These are phyloP conservation scores for Phoenicopterus ruber DNA, from an alignment of 2,113 vertebrate genomes.

Conservation along the genomic window DNA sequence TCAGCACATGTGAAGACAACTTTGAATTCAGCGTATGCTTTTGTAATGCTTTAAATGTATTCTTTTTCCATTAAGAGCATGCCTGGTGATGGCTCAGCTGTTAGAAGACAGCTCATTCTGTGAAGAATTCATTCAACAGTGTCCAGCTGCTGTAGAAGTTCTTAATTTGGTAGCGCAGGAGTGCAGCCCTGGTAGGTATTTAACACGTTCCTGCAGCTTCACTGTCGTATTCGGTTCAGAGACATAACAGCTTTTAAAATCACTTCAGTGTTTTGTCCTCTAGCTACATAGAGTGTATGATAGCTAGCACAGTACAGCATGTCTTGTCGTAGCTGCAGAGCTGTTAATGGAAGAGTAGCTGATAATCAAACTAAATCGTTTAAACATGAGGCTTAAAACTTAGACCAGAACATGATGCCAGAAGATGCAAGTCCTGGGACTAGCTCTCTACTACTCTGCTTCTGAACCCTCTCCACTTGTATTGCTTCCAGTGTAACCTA, in stretches of 20 bases:
- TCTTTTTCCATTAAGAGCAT: slow-evolving; percentile 81
- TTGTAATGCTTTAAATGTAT: neutral
- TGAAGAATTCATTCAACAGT: slow-evolving; percentile 99
- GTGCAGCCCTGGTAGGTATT: slow-evolving; percentile 90
- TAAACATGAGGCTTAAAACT: neutral
- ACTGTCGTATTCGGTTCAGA: neutral
- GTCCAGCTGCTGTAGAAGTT: slow-evolving; percentile 95
- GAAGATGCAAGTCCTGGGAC: neutral
- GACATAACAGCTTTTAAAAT: neutral
- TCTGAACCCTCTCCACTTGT: neutral
- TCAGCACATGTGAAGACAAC: neutral
- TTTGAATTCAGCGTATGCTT: neutral
- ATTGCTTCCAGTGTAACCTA: neutral
- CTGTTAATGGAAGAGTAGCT: neutral
- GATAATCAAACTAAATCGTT: neutral
- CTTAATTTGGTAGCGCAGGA: slow-evolving; percentile 96
- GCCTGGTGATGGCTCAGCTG: slow-evolving; percentile 98
- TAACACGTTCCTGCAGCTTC: neutral
- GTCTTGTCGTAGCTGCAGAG: neutral
- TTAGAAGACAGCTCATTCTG: slow-evolving; percentile 98
- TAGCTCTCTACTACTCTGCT: neutral
- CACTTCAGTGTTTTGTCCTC: neutral
- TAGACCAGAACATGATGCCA: neutral
- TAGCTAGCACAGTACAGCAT: neutral
- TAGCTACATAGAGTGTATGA: neutral